phyloP scores from a whole-genome alignment of 1,140 invertebrate genomes.

The Camponotus floridanus region DNA sequence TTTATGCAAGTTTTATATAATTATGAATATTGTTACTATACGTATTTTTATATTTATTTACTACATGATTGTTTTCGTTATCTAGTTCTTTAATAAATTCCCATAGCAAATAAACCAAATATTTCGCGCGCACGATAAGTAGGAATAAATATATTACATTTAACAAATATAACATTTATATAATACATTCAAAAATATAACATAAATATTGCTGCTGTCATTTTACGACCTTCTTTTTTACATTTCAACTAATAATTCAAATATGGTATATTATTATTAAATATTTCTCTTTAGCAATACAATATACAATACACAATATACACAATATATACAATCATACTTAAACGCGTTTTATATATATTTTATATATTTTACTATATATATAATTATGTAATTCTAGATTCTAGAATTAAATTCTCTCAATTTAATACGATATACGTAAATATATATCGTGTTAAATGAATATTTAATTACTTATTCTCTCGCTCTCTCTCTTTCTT shows the following conservation, averaged over 20 bases:
- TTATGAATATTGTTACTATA: conserved; percentile 10
- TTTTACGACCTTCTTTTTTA: conserved; percentile 1
- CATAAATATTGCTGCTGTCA: conserved; percentile 34
- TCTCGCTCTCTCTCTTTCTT: neutral
- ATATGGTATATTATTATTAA: neutral
- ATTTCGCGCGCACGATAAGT: neutral
- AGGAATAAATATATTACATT: conserved; percentile 33
- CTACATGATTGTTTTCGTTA: conserved; percentile 14
- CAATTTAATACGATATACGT: conserved; percentile 24
- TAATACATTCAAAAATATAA: conserved; percentile 27
- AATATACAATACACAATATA: too few species aligned
- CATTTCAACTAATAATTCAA: conserved; percentile 13
- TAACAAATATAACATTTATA: conserved; percentile 38
- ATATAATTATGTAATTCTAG: neutral
- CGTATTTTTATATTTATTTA: conserved; percentile 35
- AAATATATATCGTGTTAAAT: conserved; percentile 16
- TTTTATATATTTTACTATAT: conserved; percentile 3
- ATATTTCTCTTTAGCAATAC: conserved; percentile 1
- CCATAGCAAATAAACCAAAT: conserved; percentile 17
- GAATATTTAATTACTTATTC: neutral
- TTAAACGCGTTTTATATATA: neutral
- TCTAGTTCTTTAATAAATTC: conserved; percentile 23
- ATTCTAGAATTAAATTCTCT: conserved; percentile 16
- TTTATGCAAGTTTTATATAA: neutral
- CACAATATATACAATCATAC: conserved; percentile 17